These are phyloP conservation scores for Steinernema khuongi DNA, from an alignment of 1,140 invertebrate species.

Conservation along the genomic window DNA sequence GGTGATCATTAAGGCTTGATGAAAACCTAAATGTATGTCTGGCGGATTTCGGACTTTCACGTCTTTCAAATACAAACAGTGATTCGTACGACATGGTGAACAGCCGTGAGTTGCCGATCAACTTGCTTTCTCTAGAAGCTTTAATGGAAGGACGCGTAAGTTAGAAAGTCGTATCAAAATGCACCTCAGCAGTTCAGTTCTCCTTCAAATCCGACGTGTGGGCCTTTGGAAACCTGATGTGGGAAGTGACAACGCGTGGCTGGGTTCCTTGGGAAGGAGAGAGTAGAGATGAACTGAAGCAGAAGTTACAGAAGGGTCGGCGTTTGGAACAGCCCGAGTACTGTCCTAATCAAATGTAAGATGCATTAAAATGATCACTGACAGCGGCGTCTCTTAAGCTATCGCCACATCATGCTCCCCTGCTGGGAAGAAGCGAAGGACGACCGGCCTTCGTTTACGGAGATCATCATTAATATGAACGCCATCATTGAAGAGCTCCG, in stretches of 20 bases:
- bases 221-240: neutral
- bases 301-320: constrained; percentile 32
- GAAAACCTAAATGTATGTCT: neutral
- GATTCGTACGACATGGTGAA: neutral
- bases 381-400: neutral
- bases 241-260: neutral
- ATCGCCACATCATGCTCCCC: neutral
- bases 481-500: neutral
- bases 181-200: neutral
- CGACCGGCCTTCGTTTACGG: neutral
- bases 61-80: neutral
- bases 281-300: constrained; percentile 32
- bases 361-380: neutral
- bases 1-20: neutral
- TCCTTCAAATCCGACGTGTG: neutral
- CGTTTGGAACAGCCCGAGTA: constrained; percentile 39
- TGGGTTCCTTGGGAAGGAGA: constrained; percentile 16
- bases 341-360: constrained; percentile 44
- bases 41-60: neutral
- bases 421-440: neutral
- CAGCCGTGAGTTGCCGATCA: neutral
- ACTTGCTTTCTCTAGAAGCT: neutral
- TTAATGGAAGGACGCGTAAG: neutral
- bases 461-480: neutral
- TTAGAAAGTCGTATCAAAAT: neutral